A percentile compares a stretch with the other conserved stretches of the same genome.
Conservation (phyloP, 2,113 vertebrate species). For the Ciconia stormi region DNA sequence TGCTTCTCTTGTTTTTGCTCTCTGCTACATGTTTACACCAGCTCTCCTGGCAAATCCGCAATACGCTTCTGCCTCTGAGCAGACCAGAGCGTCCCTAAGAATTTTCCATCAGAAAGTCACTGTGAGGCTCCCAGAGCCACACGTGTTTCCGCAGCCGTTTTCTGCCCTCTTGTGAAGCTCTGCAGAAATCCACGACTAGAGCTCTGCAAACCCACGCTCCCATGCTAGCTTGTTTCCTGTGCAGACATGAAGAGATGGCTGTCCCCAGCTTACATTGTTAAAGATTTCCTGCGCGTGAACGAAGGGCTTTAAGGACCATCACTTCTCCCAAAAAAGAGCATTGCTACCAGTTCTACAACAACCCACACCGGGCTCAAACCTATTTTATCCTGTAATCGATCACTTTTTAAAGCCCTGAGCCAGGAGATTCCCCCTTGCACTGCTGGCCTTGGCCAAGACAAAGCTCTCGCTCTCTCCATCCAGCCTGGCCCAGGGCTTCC, state of each 20-base stretch:
- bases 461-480: background rate
- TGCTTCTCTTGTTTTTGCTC: background rate
- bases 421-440: background rate
- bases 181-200: background rate
- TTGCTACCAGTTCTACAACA: background rate
- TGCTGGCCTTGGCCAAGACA: background rate
- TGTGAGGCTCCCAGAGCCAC: background rate
- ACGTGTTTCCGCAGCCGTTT: background rate
- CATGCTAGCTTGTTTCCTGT: background rate
- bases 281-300: background rate
- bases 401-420: background rate
- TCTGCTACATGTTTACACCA: background rate
- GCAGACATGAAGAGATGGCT: background rate
- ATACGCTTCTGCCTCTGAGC: background rate
- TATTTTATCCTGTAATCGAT: background rate
- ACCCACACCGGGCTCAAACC: background rate
- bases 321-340: background rate
- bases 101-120: background rate
- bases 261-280: background rate
- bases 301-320: background rate
- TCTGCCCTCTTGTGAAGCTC: conserved; percentile 67
- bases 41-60: background rate
- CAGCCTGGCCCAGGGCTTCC: background rate
- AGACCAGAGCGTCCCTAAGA: background rate
- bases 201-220: background rate